phyloP scores from a whole-genome alignment of 2,113 vertebrate species.

The Phodopus roborovskii region DNA sequence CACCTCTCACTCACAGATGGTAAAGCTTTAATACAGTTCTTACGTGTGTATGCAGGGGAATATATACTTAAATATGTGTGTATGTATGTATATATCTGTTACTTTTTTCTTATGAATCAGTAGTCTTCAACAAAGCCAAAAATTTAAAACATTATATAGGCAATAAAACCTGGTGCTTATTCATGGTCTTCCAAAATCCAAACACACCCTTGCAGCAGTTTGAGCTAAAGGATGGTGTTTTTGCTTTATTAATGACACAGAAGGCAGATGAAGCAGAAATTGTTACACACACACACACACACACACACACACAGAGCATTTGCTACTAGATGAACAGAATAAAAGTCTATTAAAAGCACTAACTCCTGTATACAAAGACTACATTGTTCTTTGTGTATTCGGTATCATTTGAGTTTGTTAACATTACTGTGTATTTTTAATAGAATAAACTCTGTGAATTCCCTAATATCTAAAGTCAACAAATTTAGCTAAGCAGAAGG shows the following conservation, averaged over 20 bases:
- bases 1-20: not conserved
- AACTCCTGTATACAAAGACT: not conserved
- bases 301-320: not conserved
- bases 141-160: not conserved
- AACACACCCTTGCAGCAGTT: not conserved
- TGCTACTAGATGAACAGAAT: not conserved
- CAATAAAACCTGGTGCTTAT: not conserved
- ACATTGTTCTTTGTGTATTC: not conserved
- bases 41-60: not conserved
- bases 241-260: not conserved
- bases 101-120: not conserved
- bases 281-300: not conserved
- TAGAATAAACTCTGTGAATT: not conserved
- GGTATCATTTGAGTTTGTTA: not conserved
- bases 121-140: not conserved
- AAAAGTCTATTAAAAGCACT: not conserved
- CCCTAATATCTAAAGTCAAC: not conserved
- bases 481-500: not conserved
- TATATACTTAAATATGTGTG: not conserved
- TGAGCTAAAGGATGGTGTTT: not conserved
- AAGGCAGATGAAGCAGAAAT: not conserved
- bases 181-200: not conserved
- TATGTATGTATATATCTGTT: not conserved
- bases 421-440: constrained; percentile 2
- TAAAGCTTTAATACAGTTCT: not conserved